A percentile compares a stretch with the other conserved stretches of the same genome.
These are phyloP conservation scores for Mormoops blainvillei DNA, from an alignment of 2,113 vertebrate species.

Conservation along the genomic window DNA sequence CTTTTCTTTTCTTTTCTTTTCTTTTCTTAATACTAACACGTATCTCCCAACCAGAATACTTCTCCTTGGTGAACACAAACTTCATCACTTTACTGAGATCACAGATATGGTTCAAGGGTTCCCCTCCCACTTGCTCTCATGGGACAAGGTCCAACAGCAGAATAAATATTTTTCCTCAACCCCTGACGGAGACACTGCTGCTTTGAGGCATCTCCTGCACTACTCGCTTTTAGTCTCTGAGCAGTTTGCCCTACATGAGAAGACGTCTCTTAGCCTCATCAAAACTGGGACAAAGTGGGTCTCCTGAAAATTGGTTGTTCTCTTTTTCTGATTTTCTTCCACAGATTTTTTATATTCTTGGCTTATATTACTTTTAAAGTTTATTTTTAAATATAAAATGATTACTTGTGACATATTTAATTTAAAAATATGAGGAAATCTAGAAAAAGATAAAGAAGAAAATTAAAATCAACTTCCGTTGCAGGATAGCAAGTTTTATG, in stretches of 20 bases:
- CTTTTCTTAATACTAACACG: fast-evolving
- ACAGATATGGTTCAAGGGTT: not conserved
- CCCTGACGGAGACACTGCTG: not conserved
- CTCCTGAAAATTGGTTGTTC: not conserved
- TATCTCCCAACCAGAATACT: not conserved
- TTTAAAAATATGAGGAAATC: not conserved
- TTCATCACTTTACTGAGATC: not conserved
- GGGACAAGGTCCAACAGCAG: not conserved
- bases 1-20: not conserved
- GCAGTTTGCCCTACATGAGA: not conserved
- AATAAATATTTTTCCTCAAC: slow-evolving; percentile 11
- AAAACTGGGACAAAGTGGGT: not conserved
- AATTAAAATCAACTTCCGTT: not conserved
- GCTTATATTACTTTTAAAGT: not conserved
- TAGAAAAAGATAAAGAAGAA: not conserved
- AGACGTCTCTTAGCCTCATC: not conserved
- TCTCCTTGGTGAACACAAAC: not conserved
- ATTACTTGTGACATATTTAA: not conserved
- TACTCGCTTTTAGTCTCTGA: slow-evolving; percentile 40
- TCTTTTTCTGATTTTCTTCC: not conserved
- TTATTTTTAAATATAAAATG: not conserved
- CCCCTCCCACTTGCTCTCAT: too few relatives aligned
- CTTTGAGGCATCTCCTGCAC: not conserved
- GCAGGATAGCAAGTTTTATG: not conserved
- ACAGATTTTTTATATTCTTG: not conserved